Percentiles rank a stretch among this genome's conserved stretches.
Evolutionary conservation across 2,797 vertebrate genomes (phyloP).

Genomic region (Schizopygopsis malacanthus): DNA sequence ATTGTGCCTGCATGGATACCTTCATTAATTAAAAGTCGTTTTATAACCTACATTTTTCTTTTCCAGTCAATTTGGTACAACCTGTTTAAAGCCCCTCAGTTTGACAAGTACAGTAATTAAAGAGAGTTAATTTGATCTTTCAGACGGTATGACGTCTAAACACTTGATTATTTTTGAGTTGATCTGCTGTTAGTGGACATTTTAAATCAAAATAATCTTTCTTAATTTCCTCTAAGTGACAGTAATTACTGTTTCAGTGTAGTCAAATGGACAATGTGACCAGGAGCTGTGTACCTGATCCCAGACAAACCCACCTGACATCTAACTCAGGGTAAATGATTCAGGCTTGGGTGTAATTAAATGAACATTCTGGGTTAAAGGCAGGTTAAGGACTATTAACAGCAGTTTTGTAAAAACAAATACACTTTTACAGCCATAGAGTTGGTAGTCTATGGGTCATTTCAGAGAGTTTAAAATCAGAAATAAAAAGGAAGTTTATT

Average conservation of each 20-base stretch:
- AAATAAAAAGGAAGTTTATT: neutral
- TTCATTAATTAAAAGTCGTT: constrained; percentile 6
- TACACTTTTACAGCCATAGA: neutral
- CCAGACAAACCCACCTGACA: neutral
- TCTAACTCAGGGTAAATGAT: neutral
- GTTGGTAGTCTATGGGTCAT: neutral
- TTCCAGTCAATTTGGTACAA: neutral
- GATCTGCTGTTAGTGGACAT: neutral
- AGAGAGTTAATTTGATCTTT: neutral
- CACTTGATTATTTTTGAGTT: neutral
- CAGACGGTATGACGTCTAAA: neutral
- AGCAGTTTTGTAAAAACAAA: neutral
- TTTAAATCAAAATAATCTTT: constrained; percentile 5
- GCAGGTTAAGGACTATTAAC: neutral
- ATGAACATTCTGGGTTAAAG: neutral
- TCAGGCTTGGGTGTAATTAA: constrained; percentile 1
- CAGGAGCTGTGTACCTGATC: neutral
- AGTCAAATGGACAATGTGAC: neutral
- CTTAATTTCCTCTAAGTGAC: neutral
- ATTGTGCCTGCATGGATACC: neutral
- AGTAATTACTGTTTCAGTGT: constrained; percentile 16
- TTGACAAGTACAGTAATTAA: constrained; percentile 16
- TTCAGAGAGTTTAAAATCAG: neutral
- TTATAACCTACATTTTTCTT: constrained; percentile 8
- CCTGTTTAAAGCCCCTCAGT: neutral